A percentile compares a stretch with the other conserved stretches of the same genome.
Evolutionary conservation across 2,797 vertebrate genomes (phyloP).

Genomic region (Mergus octosetaceus): DNA sequence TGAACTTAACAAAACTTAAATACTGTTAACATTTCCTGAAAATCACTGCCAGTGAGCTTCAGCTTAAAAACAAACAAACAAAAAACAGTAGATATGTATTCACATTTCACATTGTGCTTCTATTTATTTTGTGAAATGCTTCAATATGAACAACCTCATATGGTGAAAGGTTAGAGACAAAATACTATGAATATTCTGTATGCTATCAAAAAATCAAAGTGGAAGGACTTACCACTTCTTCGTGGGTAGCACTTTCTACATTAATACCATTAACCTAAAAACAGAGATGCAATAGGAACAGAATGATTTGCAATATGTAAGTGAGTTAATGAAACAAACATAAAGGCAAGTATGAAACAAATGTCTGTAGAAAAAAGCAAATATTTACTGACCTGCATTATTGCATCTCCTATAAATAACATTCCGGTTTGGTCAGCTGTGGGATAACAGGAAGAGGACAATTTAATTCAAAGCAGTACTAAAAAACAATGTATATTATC

Average conservation of each 20-base stretch:
- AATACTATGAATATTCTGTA: background rate
- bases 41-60: background rate
- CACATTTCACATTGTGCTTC: background rate
- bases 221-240: slow-evolving; percentile 92
- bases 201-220: background rate
- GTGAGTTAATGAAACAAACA: background rate
- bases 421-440: slow-evolving; percentile 92
- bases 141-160: background rate
- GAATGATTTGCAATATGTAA: background rate
- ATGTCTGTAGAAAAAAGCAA: background rate
- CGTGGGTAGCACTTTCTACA: slow-evolving; percentile 89
- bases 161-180: background rate
- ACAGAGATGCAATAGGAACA: slow-evolving; percentile 32
- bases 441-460: slow-evolving; percentile 64
- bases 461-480: slow-evolving; percentile 45
- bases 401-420: slow-evolving; percentile 92
- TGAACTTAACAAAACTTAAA: background rate
- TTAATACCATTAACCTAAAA: slow-evolving; percentile 94
- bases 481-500: background rate
- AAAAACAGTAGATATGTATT: background rate
- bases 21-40: background rate
- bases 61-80: background rate
- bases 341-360: slow-evolving; percentile 4
- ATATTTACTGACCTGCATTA: slow-evolving; percentile 88
- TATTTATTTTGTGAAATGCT: background rate